Base-by-base conservation (phyloP, 2,888 invertebrate species). In the Tridacna crocea region DNA sequence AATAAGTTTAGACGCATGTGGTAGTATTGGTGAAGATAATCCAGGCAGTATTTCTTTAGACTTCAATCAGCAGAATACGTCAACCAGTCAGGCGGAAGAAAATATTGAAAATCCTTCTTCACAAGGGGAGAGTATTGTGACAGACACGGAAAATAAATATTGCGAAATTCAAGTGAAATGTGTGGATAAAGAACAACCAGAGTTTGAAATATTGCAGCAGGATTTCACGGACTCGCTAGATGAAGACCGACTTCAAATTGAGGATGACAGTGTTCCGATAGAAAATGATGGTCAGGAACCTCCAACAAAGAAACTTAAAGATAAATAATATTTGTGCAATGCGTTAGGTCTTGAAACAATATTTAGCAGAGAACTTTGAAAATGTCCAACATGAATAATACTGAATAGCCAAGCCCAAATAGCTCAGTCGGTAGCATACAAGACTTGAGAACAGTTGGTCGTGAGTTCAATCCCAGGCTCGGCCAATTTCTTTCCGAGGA, bases 271-370 rank as follows among this genome's bases (percentile, higher is more conserved):
- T 72, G 72, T 82, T 51, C 72, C 74, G 11, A 72, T 84, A 65
- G 84, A 84, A 72, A 84, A 77, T 75, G 82, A 82, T 61, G 79
- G 84, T 10, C 73, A 72, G n/a, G 77, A 79, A n/a, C 82, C 84
- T 19, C 75, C 77, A 6, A 27, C 47, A 17, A 84, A 84, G 61
- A 51, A 77, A 60, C 68, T 47, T 26, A 84, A 77, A 77, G 72
- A 51, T 47, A 79, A 81, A 74, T 79, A 47, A 68, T 47, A 72
- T 65, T 22, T 22, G 24, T 22, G 36, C 10, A 15, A 11, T 12
- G 24, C 1, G 17, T n/a, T 72, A 51, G 0, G 27, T 17, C 19
- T 17, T 26, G 17, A 68, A 68, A 17, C 15, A 17, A 36, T 10
- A 13, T 27, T 68, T 8, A 8, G 36, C 2, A 36, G 36, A 36